These are phyloP conservation scores for Hypomesus transpacificus DNA, from an alignment of 2,113 vertebrate species.

Conservation along the genomic window DNA sequence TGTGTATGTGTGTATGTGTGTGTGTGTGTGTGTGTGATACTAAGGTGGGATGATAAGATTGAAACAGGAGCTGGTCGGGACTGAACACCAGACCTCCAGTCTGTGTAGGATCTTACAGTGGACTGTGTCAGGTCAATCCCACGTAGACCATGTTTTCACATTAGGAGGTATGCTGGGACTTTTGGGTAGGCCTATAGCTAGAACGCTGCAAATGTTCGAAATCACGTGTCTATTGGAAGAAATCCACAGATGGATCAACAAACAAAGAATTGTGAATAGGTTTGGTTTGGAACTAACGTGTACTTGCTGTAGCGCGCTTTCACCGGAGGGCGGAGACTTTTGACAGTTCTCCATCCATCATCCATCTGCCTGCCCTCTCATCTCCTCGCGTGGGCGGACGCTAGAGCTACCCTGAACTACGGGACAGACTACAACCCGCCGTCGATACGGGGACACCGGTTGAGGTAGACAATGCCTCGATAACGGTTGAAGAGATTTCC, in stretches of 20 bases:
- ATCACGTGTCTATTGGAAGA: background rate
- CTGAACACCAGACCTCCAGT: too few relatives aligned
- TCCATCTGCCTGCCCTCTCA: background rate
- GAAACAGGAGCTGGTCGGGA: too few relatives aligned
- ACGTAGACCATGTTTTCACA: too few relatives aligned
- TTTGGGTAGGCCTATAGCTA: too few relatives aligned
- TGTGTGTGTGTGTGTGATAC: too few relatives aligned
- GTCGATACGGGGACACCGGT: background rate
- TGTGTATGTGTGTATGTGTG: too few relatives aligned
- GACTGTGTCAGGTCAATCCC: too few relatives aligned
- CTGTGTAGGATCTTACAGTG: too few relatives aligned
- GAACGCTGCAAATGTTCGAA: too few relatives aligned
- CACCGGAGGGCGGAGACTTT: slow-evolving; percentile 1
- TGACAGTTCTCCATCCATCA: background rate
- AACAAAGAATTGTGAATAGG: background rate
- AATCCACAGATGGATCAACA: background rate
- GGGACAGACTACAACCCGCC: background rate
- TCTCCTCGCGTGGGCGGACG: background rate
- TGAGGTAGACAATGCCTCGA: background rate
- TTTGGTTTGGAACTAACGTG: background rate
- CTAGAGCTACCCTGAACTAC: background rate
- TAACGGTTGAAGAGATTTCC: background rate
- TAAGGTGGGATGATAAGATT: too few relatives aligned
- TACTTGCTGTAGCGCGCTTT: background rate
- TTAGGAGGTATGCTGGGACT: too few relatives aligned